Evolutionary conservation across 2,888 invertebrate genomes (phyloP).

Genomic region (Icerya purchasi): DNA sequence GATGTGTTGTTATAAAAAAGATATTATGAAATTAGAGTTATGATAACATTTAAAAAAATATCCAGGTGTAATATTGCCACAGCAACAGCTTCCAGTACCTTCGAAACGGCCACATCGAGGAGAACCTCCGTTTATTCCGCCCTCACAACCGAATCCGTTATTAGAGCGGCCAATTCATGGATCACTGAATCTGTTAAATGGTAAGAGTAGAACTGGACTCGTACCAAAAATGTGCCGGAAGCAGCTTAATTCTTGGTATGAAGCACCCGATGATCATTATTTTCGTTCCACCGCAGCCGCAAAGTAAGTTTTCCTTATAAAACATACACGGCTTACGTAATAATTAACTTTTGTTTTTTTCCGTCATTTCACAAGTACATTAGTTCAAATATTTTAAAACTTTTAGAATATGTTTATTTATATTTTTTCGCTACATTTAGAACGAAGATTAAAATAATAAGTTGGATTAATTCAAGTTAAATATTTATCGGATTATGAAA

Average conservation of each 20-base stretch:
- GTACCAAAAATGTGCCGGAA: slow-evolving; percentile 46
- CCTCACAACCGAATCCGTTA: neutral
- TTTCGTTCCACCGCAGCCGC: slow-evolving; percentile 76
- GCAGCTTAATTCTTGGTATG: slow-evolving; percentile 93
- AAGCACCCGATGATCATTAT: slow-evolving; percentile 91
- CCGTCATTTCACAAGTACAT: neutral
- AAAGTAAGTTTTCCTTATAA: slow-evolving; percentile 54
- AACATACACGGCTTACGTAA: neutral
- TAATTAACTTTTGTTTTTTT: neutral
- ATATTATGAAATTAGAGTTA: too few species aligned
- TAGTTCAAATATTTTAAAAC: too few species aligned
- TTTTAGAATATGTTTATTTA: too few species aligned
- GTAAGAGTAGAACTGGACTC: slow-evolving; percentile 10
- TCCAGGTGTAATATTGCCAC: slow-evolving; percentile 8
- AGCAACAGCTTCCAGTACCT: slow-evolving; percentile 30
- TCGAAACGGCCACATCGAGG: slow-evolving; percentile 45
- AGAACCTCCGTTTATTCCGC: slow-evolving; percentile 13
- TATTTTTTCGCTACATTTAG: too few species aligned
- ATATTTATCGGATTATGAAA: too few species aligned
- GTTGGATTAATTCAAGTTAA: too few species aligned
- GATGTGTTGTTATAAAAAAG: too few species aligned
- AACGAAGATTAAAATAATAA: too few species aligned
- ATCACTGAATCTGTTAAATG: slow-evolving; percentile 8
- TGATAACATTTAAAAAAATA: too few species aligned
- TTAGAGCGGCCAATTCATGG: slow-evolving; percentile 6